A percentile compares a stretch with the other conserved stretches of the same genome.
phyloP scores from a whole-genome alignment of 1,140 invertebrate genomes.

The Drosophila tani region DNA sequence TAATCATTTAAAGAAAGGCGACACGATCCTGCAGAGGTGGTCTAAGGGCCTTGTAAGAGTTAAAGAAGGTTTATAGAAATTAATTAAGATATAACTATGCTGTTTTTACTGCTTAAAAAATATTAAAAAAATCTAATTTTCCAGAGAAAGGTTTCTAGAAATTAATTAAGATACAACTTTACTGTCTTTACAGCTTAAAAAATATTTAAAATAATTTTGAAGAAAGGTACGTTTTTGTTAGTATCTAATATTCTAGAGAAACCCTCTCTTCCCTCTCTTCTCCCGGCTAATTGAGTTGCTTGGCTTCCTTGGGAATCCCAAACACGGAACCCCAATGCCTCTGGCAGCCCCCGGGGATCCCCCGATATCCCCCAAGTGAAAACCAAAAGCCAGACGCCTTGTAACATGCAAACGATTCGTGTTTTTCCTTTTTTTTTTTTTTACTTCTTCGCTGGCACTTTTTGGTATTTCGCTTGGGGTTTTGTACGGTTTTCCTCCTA shows the following conservation, averaged over 20 bases:
- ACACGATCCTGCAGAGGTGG: conserved; percentile 6
- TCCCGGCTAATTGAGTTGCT: conserved; percentile 75
- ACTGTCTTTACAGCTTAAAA: too few relatives aligned
- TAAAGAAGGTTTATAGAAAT: neutral
- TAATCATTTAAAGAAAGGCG: too few relatives aligned
- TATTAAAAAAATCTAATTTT: too few relatives aligned
- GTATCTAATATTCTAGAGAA: too few relatives aligned
- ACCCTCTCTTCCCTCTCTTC: neutral
- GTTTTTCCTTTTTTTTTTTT: conserved; percentile 4
- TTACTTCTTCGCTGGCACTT: conserved; percentile 2
- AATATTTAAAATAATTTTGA: too few relatives aligned
- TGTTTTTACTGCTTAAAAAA: too few relatives aligned
- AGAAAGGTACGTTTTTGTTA: too few relatives aligned
- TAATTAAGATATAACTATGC: too few relatives aligned
- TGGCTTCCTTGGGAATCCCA: conserved; percentile 58
- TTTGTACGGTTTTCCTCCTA: conserved; percentile 49
- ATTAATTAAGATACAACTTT: too few relatives aligned
- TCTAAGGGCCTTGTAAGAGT: conserved; percentile 1
- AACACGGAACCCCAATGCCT: conserved; percentile 21
- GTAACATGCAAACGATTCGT: conserved; percentile 44
- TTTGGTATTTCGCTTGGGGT: conserved; percentile 16
- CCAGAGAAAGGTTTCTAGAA: neutral
- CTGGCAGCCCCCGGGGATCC: too few relatives aligned
- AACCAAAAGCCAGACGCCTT: conserved; percentile 52
- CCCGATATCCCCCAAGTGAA: neutral